These are phyloP conservation scores for Anthopleura xanthogrammica DNA, from an alignment of 92 coral and sea anemone species.

Conservation along the genomic window DNA sequence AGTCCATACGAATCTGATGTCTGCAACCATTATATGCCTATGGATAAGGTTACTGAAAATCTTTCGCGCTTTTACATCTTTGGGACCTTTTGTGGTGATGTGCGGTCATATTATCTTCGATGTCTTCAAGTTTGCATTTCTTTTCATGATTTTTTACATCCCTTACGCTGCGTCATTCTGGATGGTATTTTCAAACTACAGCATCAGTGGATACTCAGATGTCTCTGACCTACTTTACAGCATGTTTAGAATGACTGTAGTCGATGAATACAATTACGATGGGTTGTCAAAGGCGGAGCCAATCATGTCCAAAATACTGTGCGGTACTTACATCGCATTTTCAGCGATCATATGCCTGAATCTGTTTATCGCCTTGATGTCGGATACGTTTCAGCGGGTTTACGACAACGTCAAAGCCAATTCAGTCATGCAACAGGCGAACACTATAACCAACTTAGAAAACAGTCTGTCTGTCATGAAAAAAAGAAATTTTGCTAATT, in stretches of 20 bases:
- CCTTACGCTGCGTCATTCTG: conserved; percentile 98
- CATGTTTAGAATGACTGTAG: conserved; percentile 97
- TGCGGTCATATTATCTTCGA: conserved; percentile 81
- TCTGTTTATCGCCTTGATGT: conserved; percentile 91
- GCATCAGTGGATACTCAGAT: conserved; percentile 70
- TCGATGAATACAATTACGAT: conserved; percentile 87
- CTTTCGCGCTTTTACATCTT: conserved; percentile 88
- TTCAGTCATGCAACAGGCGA: conserved; percentile 95
- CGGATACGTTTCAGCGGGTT: conserved; percentile 97
- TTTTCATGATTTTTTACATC: conserved; percentile 82
- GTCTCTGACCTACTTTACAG: conserved; percentile 73
- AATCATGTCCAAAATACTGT: conserved; percentile 85
- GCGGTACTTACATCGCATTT: conserved; percentile 96
- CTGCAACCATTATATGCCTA: conserved; percentile 69
- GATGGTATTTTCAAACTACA: conserved; percentile 82
- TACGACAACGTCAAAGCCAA: conserved; percentile 96
- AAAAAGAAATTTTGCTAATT: conserved; percentile 66
- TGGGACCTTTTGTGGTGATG: conserved; percentile 96
- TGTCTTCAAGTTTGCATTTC: conserved; percentile 79
- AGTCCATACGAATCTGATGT: conserved; percentile 63
- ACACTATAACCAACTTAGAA: conserved; percentile 74
- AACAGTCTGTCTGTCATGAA: conserved; percentile 59
- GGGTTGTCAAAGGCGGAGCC: conserved; percentile 75
- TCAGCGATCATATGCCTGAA: conserved; percentile 86
- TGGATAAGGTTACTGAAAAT: conserved; percentile 91